Conservation (phyloP, 2,888 invertebrate genomes). For the Lacanobia wlatinum region DNA sequence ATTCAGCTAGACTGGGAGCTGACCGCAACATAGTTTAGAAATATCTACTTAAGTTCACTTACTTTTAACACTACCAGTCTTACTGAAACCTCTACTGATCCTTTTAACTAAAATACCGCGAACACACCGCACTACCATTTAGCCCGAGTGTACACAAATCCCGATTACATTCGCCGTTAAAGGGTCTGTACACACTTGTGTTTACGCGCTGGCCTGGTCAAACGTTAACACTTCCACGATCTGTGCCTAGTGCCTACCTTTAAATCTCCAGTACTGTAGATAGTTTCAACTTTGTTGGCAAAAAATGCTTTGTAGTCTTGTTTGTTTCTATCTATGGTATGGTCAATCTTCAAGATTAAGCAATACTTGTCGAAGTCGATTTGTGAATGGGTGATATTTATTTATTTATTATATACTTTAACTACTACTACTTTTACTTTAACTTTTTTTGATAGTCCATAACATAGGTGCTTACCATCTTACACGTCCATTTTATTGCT, state of each 20-base stretch:
- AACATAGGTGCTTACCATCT: too few species aligned
- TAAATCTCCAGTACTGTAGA: slow-evolving; percentile 15
- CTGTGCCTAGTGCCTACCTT: slow-evolving; percentile 69
- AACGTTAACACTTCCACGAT: slow-evolving; percentile 75
- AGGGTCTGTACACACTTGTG: slow-evolving; percentile 68
- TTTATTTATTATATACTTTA: too few species aligned
- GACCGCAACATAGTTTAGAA: neutral
- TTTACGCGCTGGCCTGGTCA: slow-evolving; percentile 68
- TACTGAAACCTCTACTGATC: neutral
- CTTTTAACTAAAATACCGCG: slow-evolving; percentile 6
- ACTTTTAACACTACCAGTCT: neutral
- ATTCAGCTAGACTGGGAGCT: too few species aligned
- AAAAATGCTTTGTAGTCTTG: neutral
- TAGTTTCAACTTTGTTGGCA: slow-evolving; percentile 10
- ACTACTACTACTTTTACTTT: too few species aligned
- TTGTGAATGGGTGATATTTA: too few species aligned
- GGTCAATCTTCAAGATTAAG: neutral
- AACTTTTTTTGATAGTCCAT: too few species aligned
- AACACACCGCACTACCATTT: slow-evolving; percentile 43
- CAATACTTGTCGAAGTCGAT: neutral
- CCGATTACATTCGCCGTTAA: slow-evolving; percentile 72
- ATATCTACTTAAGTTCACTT: neutral
- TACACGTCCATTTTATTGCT: too few species aligned
- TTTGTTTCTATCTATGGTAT: too few species aligned
- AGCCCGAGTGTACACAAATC: slow-evolving; percentile 63